Conservation (phyloP, 2,888 invertebrate genomes). For the Ophraella communa region DNA sequence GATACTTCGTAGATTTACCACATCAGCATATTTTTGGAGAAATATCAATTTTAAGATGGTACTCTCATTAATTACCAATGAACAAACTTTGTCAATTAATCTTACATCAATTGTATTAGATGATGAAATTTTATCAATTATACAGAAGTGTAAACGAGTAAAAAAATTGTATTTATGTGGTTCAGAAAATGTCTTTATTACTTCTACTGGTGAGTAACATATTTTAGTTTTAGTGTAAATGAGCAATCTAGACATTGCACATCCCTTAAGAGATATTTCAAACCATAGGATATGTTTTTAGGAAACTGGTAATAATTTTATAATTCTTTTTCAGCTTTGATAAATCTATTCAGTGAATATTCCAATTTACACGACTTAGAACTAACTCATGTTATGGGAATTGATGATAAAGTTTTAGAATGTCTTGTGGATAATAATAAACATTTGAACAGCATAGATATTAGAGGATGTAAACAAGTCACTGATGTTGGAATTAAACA, state of each 20-base stretch:
- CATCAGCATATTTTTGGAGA: conserved; percentile 43
- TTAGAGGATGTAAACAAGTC: conserved; percentile 57
- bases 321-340: conserved; percentile 46
- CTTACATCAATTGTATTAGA: conserved; percentile 49
- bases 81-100: conserved; percentile 48
- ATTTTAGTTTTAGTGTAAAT: too few species aligned
- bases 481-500: conserved; percentile 50
- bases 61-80: conserved; percentile 47
- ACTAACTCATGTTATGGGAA: conserved; percentile 52
- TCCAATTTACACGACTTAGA: conserved; percentile 46
- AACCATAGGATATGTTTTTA: too few species aligned
- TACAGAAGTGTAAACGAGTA: conserved; percentile 48
- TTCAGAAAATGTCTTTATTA: conserved; percentile 39
- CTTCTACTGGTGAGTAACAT: conserved; percentile 41
- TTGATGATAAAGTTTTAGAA: conserved; percentile 64
- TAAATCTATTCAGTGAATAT: conserved; percentile 47
- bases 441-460: conserved; percentile 60
- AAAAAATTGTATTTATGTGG: conserved; percentile 48
- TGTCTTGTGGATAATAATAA: conserved; percentile 61
- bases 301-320: too few species aligned
- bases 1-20: conserved; percentile 48
- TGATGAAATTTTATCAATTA: conserved; percentile 50
- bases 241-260: too few species aligned
- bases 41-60: conserved; percentile 44
- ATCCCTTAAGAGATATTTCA: too few species aligned